Evolutionary conservation across 2,888 invertebrate genomes (phyloP), one percentile per base, ranked within the genome.

Genomic region (Polylopha cassiicola): DNA sequence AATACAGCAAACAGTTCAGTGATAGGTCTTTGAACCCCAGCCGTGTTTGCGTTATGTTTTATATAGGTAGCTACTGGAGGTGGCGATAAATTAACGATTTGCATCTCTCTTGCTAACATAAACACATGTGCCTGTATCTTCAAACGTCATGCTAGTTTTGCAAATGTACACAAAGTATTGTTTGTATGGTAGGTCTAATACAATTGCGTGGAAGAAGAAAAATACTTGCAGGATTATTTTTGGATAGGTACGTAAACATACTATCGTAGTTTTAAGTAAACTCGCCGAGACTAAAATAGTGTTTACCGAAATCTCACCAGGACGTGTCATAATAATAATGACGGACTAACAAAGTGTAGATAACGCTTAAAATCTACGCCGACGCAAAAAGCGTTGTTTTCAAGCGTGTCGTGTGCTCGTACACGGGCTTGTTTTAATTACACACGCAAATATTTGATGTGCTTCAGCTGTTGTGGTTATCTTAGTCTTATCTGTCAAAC

Each of bases 11-110:
- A 45, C 37, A 33, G 37, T 32, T 28, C 43, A 73, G 66, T 71
- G 73, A 74, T 81, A 75, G 82, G 82, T 81, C 81, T 80, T 81
- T 84, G 82, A 84, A 78, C 84, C 65, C 56, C 59, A 45, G 46
- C 58, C 56, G 54, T 81, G 76, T 80, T 80, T 81, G 81, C 75
- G 70, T 74, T 78, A 72, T 69, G 72, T 72, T 77, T 79, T 74
- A 82, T 77, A 80, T 76, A 73, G 73, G 73, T 36, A 65, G 66
- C 73, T 71, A 64, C 73, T 74, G 68, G 73, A 77, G 73, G 74
- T 75, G 77, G 78, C 69, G 76, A 81, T 81, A 78, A 79, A 82
- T 80, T 80, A 80, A 74, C 77, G 76, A 82, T 82, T 80, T 76
- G 76, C 80, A 79, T 79, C 72, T 75, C 73, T 65, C 66, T 65